Evolutionary conservation across 2,113 vertebrate species (phyloP).

Genomic region (Silurus glanis): DNA sequence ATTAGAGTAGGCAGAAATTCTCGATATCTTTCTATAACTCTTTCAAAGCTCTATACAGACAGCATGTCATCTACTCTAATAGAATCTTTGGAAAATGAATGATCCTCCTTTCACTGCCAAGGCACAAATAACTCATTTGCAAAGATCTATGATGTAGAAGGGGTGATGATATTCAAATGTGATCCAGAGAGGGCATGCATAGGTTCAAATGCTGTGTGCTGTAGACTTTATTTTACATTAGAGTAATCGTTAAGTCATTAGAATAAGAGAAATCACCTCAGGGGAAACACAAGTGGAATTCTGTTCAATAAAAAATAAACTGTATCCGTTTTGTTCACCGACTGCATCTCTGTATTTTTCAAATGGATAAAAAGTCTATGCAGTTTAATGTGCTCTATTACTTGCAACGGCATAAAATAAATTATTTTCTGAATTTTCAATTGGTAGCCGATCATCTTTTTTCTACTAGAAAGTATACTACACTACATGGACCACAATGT

Average conservation of each 20-base stretch:
- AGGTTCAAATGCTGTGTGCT: background rate
- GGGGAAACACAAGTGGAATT: background rate
- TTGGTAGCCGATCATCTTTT: background rate
- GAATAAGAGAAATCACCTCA: background rate
- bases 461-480: background rate
- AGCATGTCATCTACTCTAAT: background rate
- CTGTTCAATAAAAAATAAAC: conserved; percentile 7
- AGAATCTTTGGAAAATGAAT: background rate
- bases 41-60: background rate
- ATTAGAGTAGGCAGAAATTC: conserved; percentile 2
- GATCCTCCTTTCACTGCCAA: background rate
- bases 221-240: conserved; percentile 1
- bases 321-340: background rate
- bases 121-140: background rate
- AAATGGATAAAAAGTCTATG: conserved; percentile 2
- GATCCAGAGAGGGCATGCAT: background rate
- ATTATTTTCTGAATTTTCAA: background rate
- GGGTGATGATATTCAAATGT: background rate
- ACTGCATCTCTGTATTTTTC: background rate
- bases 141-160: conserved; percentile 17
- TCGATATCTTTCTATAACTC: background rate
- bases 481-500: background rate
- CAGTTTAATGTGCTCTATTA: conserved; percentile 9
- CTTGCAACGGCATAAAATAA: background rate
- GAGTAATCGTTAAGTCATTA: background rate